Conservation (phyloP, 1,140 invertebrate species). For the Gryllus bimaculatus region DNA sequence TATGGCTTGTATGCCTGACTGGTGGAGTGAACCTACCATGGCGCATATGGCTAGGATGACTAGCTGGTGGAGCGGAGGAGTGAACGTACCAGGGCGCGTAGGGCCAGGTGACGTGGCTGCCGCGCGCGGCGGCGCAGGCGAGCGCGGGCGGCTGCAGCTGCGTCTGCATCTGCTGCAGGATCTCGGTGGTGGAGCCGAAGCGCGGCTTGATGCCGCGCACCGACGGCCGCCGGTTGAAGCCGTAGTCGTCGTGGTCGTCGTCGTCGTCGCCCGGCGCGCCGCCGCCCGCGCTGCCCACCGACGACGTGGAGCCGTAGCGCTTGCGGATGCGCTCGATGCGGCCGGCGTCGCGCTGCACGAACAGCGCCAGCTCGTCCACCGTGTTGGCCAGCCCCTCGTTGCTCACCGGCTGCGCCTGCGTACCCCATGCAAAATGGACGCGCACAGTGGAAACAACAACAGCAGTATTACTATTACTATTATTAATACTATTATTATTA, state of each 20-base stretch:
- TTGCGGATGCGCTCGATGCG: constrained; percentile 71
- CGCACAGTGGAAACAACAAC: no score
- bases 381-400: constrained; percentile 31
- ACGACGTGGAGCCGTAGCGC: constrained; percentile 41
- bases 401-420: constrained; percentile 65
- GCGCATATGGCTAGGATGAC: neutral
- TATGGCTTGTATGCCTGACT: no score
- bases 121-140: neutral
- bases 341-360: constrained; percentile 71
- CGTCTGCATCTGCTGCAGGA: constrained; percentile 43
- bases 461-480: no score
- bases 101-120: constrained; percentile 15
- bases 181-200: constrained; percentile 68
- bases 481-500: no score
- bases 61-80: neutral
- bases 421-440: constrained; percentile 39
- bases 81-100: neutral
- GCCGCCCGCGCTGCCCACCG: neutral
- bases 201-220: constrained; percentile 65
- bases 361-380: constrained; percentile 65
- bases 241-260: constrained; percentile 79
- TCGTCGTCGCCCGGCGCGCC: constrained; percentile 41
- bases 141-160: constrained; percentile 16
- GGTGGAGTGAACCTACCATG: no score
- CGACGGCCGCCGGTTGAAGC: constrained; percentile 76